Percentiles rank a stretch among this genome's conserved stretches.
phyloP scores from a whole-genome alignment of 2,113 vertebrate genomes.

The Heterotilapia buettikoferi region DNA sequence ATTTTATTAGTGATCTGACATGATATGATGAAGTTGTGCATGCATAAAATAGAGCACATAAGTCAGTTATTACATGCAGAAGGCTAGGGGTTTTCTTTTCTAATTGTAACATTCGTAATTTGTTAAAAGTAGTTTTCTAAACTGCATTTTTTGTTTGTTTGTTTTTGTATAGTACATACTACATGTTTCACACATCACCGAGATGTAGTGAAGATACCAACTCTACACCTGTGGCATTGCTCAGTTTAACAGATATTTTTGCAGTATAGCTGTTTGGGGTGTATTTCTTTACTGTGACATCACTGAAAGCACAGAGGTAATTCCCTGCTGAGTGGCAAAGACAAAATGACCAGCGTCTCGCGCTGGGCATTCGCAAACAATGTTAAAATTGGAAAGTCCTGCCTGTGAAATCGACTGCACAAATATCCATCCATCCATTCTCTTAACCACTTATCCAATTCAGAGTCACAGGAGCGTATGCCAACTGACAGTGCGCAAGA shows the following conservation, averaged over 20 bases:
- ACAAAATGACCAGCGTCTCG: neutral
- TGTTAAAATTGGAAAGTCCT: neutral
- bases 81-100: neutral
- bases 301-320: neutral
- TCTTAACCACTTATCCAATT: neutral
- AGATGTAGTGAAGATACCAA: neutral
- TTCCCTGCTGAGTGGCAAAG: neutral
- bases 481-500: neutral
- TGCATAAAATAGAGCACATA: neutral
- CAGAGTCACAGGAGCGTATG: neutral
- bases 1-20: neutral
- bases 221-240: neutral
- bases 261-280: neutral
- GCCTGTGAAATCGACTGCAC: neutral
- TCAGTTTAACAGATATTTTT: neutral
- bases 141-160: neutral
- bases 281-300: neutral
- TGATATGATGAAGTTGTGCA: neutral
- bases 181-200: neutral
- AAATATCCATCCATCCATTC: neutral
- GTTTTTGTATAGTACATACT: accelerated
- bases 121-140: neutral
- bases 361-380: neutral
- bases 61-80: neutral
- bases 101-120: neutral